A percentile compares a stretch with the other conserved stretches of the same genome.
These are phyloP conservation scores for Phallusia fumigata DNA, from an alignment of 23 tunicate genomes.

Conservation along the genomic window DNA sequence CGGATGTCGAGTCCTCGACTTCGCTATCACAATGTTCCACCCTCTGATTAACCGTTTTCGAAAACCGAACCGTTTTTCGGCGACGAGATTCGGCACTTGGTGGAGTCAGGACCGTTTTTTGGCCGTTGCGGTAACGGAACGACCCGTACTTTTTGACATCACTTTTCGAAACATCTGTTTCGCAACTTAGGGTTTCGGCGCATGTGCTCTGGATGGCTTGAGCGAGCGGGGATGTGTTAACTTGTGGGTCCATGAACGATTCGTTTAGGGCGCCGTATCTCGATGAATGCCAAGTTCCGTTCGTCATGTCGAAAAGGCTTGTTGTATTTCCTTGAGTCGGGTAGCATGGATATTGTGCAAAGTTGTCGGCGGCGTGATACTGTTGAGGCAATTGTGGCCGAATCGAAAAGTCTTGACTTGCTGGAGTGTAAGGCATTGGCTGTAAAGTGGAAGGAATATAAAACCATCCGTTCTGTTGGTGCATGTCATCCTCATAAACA, in stretches of 20 bases:
- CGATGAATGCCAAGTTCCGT: slow-evolving; percentile 12
- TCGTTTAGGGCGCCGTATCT: slow-evolving; percentile 45
- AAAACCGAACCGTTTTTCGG: slow-evolving; percentile 92
- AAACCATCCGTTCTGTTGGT: slow-evolving; percentile 79
- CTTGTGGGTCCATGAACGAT: slow-evolving; percentile 26
- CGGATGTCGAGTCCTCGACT: slow-evolving; percentile 78
- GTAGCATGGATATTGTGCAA: background rate
- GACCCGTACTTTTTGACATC: slow-evolving; percentile 59
- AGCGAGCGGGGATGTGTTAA: slow-evolving; percentile 22
- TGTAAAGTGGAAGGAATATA: slow-evolving; percentile 32
- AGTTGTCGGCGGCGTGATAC: background rate
- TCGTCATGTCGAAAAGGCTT: background rate
- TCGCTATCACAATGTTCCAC: slow-evolving; percentile 64
- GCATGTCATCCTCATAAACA: slow-evolving; percentile 69
- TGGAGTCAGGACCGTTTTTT: slow-evolving; percentile 23
- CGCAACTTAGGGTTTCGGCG: slow-evolving; percentile 11
- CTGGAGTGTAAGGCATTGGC: background rate
- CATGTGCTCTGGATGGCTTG: slow-evolving; percentile 41
- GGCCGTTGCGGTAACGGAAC: slow-evolving; percentile 72
- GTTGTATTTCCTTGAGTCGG: background rate
- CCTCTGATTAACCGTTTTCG: slow-evolving; percentile 79
- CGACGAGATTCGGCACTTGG: slow-evolving; percentile 18
- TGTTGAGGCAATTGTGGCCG: background rate
- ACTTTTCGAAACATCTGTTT: background rate
- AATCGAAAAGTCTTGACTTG: background rate